Conservation (phyloP, 2,888 invertebrate species). For the Oscheius sp. region DNA sequence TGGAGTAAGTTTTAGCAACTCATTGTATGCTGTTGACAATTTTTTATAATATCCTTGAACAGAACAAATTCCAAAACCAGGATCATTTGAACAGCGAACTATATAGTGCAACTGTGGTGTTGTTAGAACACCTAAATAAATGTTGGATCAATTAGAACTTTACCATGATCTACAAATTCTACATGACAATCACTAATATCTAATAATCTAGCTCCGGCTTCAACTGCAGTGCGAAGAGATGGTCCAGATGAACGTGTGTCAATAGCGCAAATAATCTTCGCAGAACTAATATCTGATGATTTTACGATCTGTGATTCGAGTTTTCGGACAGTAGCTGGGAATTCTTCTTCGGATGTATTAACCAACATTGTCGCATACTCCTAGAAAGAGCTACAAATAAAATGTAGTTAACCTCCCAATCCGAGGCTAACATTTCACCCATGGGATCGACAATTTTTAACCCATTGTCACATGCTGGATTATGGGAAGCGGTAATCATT, state of each 20-base stretch:
- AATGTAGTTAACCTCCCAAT: conserved; percentile 81
- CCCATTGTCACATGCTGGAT: conserved; percentile 78
- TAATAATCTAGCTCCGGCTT: conserved; percentile 39
- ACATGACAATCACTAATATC: too few species aligned
- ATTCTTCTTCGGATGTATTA: conserved; percentile 47
- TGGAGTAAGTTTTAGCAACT: conserved; percentile 12
- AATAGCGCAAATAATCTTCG: conserved; percentile 44
- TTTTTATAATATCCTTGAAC: conserved; percentile 86
- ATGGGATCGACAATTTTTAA: conserved; percentile 89
- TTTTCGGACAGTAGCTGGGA: conserved; percentile 40
- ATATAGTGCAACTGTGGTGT: conserved; percentile 96
- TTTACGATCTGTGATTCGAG: conserved; percentile 36
- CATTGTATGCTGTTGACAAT: conserved; percentile 80
- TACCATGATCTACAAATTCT: conserved; percentile 6
- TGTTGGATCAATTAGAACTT: too few species aligned
- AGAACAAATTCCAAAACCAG: conserved; percentile 81
- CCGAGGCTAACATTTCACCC: conserved; percentile 92
- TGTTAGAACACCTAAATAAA: conserved; percentile 79
- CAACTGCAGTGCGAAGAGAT: conserved; percentile 45
- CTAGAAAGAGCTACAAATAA: too few species aligned
- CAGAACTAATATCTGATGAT: conserved; percentile 11
- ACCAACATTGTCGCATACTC: conserved; percentile 49
- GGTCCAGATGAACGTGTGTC: conserved; percentile 55
- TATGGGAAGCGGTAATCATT: conserved; percentile 99
- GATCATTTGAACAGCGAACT: conserved; percentile 84